These are phyloP conservation scores for Acanthurus lineatus DNA, from an alignment of 2,797 vertebrate genomes.

Conservation along the genomic window DNA sequence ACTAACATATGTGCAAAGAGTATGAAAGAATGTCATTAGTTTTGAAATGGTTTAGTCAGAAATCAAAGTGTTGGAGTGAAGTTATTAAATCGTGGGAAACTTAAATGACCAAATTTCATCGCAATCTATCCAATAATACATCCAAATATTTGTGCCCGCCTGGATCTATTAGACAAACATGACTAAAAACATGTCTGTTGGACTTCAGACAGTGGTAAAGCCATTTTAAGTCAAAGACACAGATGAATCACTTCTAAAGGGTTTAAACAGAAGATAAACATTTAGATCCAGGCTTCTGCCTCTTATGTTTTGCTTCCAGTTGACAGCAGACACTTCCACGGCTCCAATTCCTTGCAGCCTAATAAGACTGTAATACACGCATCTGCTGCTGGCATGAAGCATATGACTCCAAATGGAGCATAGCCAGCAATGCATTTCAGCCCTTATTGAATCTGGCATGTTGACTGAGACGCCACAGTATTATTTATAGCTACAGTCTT, in stretches of 20 bases:
- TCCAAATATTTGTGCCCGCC: background rate
- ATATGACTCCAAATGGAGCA: constrained; percentile 46
- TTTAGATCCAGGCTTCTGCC: background rate
- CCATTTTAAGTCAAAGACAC: background rate
- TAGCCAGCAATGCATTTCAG: constrained; percentile 55
- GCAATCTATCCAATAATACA: background rate
- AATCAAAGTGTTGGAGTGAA: background rate
- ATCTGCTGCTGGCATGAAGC: constrained; percentile 56
- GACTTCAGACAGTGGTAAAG: background rate
- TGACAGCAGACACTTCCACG: constrained; percentile 22
- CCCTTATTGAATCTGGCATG: constrained; percentile 55
- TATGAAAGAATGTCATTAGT: no score
- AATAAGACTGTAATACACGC: constrained; percentile 21
- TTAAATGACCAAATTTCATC: background rate
- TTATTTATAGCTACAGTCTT: constrained; percentile 65
- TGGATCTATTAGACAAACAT: background rate
- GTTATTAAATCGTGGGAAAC: background rate
- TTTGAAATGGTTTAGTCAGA: no score
- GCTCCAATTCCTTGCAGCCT: constrained; percentile 14
- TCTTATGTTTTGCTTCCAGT: constrained; percentile 3
- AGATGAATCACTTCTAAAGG: constrained; percentile 1
- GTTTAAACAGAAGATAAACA: constrained; percentile 14
- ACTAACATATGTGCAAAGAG: no score
- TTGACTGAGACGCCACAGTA: constrained; percentile 37
- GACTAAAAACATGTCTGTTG: background rate